Evolutionary conservation across 92 coral and sea anemone genomes (phyloP), one percentile per base, ranked within the genome.

Genomic region (Blastomussa wellsi): DNA sequence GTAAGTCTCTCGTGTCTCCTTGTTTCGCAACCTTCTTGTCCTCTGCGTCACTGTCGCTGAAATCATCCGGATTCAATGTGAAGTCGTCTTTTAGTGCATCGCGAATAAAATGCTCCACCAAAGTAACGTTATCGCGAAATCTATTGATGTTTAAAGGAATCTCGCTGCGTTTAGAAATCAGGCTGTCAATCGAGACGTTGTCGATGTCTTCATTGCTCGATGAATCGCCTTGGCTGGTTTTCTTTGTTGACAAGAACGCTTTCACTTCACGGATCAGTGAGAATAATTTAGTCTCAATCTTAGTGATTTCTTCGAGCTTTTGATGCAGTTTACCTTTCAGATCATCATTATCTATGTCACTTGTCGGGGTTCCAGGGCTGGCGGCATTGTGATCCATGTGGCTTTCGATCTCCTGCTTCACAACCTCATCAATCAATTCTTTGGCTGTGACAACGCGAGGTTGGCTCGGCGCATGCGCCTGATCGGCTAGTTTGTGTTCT

Each of bases 81-180:
- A 87, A 87, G 72, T 90, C 90, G 51, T 86, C 95, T 65, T 87
- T 89, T 15, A 96, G 91, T 35, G 97, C 97, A 17, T 86, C 89
- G 14, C 90, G 96, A 38, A 96, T 88, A 81, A 95, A 93, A 82
- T 91, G 87, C 84, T 94, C 98, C 3, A 94, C 98, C 74, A 94
- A 76, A 20, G 80, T 82, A 15, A 87, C 92, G 31, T 94, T 90
- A 62, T 81, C 74, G 26, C 98, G 92, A 65, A 89, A 87, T 69
- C 91, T 90, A 24, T 93, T 88, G 47, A 94, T 35, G 35, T 84
- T 86, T 28, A 84, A 79, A 2, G 94, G 94, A 70, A 91, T 91
- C 17, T 76, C 88, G 82, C 86, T 91, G 52, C 92, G 79, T 70
- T 87, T 90, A 39, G 84, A 74, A 55, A 66, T 74, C 38, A 67